Percentiles rank a stretch among this genome's conserved stretches.
These are phyloP conservation scores for Pipistrellus kuhlii DNA, from an alignment of 2,797 vertebrate species.

Conservation along the genomic window DNA sequence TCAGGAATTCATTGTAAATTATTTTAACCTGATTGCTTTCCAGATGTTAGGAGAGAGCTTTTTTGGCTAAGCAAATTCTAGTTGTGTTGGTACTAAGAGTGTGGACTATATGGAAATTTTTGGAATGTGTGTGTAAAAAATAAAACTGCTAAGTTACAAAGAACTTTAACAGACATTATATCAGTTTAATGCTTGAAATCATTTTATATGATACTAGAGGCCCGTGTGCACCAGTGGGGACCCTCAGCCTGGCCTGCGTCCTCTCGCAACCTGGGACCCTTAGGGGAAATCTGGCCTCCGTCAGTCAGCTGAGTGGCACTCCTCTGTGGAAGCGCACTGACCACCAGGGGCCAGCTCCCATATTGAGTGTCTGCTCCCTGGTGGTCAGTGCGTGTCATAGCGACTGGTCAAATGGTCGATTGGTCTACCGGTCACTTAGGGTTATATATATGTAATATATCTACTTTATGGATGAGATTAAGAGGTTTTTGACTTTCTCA, in stretches of 20 bases:
- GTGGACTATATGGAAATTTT: neutral
- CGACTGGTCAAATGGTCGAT: too few relatives aligned
- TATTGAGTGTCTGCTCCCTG: too few relatives aligned
- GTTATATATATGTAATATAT: neutral
- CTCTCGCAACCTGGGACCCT: too few relatives aligned
- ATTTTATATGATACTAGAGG: neutral
- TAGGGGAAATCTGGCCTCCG: too few relatives aligned
- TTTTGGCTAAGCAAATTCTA: constrained; percentile 5
- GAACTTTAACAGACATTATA: neutral
- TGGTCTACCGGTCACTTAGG: too few relatives aligned
- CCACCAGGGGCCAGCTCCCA: too few relatives aligned
- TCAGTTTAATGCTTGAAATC: constrained; percentile 45
- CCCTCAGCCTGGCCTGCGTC: too few relatives aligned
- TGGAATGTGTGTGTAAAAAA: neutral
- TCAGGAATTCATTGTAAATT: neutral
- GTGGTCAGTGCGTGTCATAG: too few relatives aligned
- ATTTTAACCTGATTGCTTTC: neutral
- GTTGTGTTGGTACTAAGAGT: neutral
- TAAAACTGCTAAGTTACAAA: constrained; percentile 29
- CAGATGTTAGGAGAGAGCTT: neutral
- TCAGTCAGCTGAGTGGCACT: too few relatives aligned
- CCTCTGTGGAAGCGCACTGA: too few relatives aligned
- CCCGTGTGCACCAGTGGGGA: too few relatives aligned
- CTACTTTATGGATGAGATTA: neutral
- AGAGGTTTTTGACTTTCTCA: neutral